Conservation (phyloP, 2,113 vertebrate genomes). For the Natator depressus region DNA sequence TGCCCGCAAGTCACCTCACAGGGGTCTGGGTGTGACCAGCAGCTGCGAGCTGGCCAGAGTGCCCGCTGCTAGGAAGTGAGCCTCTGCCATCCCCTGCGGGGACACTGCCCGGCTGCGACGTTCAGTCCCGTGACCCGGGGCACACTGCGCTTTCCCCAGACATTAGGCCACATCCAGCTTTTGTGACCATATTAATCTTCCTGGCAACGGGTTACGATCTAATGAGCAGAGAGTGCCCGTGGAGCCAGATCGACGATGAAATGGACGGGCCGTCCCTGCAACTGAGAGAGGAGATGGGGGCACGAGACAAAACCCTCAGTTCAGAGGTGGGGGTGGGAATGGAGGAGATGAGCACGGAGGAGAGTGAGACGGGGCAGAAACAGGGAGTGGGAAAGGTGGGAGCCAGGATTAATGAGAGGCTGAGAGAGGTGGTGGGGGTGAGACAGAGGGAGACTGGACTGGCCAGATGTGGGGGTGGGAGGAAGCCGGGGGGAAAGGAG, state of each 20-base stretch:
- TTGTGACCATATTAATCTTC: background rate
- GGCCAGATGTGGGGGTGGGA: too few relatives aligned
- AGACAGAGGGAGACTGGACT: too few relatives aligned
- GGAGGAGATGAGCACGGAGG: background rate
- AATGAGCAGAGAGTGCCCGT: background rate
- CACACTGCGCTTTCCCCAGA: background rate
- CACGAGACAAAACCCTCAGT: too few relatives aligned
- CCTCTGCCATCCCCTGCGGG: background rate
- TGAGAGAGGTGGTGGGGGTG: too few relatives aligned
- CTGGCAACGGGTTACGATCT: background rate
- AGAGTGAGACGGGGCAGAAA: background rate
- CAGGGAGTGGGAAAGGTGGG: background rate
- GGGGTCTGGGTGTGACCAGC: background rate
- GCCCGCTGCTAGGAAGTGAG: background rate
- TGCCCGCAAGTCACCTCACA: too few relatives aligned
- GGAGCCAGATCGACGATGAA: rapidly evolving
- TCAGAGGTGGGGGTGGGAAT: too few relatives aligned
- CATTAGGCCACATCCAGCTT: background rate
- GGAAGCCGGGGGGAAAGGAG: background rate
- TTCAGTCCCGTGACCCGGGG: background rate
- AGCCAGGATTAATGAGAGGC: background rate
- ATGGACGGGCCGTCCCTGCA: background rate
- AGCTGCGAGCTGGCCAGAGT: background rate
- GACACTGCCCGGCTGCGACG: background rate
- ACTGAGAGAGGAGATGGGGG: background rate